Evolutionary conservation across 1,140 invertebrate genomes (phyloP).

Genomic region (Drosophila bocqueti): DNA sequence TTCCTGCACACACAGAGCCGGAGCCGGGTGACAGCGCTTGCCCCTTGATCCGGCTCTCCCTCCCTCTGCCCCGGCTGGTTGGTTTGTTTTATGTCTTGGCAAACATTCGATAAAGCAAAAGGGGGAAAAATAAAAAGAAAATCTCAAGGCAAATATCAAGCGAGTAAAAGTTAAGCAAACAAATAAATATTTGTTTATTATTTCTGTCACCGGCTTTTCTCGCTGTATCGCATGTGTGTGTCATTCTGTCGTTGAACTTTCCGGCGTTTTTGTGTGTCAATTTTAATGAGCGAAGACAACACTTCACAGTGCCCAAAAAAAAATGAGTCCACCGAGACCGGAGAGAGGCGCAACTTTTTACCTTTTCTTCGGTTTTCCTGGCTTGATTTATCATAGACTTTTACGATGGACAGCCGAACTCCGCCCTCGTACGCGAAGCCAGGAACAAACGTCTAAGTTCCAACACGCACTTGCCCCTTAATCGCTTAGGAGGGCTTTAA

Average conservation of each 20-base stretch:
- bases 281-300: constrained; percentile 59
- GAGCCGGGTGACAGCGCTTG: constrained; percentile 8
- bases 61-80: constrained; percentile 29
- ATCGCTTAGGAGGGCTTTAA: constrained; percentile 51
- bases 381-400: constrained; percentile 57
- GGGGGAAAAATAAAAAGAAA: constrained; percentile 28
- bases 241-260: constrained; percentile 69
- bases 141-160: constrained; percentile 53
- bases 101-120: constrained; percentile 73
- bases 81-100: constrained; percentile 68
- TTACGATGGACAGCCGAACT: constrained; percentile 28
- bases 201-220: constrained; percentile 45
- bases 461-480: constrained; percentile 36
- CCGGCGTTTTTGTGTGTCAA: constrained; percentile 63
- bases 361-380: constrained; percentile 9
- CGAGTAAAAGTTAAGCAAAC: constrained; percentile 73
- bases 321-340: constrained; percentile 10
- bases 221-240: constrained; percentile 26
- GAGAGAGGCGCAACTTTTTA: neutral
- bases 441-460: constrained; percentile 24
- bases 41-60: constrained; percentile 8
- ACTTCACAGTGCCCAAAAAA: constrained; percentile 9
- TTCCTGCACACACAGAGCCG: constrained; percentile 24
- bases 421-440: constrained; percentile 1
- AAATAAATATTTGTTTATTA: constrained; percentile 71